Base-by-base conservation (phyloP, 92 coral and sea anemone species). In the Heteractis magnifica region DNA sequence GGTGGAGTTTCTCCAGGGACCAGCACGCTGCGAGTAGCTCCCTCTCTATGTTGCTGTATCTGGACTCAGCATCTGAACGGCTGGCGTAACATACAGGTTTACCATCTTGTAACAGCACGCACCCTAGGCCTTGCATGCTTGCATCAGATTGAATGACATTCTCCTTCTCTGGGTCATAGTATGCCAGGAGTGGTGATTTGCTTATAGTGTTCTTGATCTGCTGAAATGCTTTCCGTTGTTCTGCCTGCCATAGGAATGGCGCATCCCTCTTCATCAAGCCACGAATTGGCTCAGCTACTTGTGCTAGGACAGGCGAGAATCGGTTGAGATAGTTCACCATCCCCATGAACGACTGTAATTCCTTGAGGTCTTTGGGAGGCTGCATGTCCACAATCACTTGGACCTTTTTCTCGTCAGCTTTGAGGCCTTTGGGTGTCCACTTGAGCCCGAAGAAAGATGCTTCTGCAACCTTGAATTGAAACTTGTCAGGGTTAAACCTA, bases 1-100 rank as follows among this genome's bases (percentile, higher is more conserved):
- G 87, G 82, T 89, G 77, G 21, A 89, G 86, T 77, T 81, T 89
- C 85, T 86, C 92, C 1, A 89, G 78, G 12, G 89, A 76, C 91
- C 89, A 89, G 70, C 90, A 82, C 75, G 89, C 92, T 26, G 92
- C 92, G 4, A 86, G 83, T 9, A 88, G 87, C 64, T 91, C 87
- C 72, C 92, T 21, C 83, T 91, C 92, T 8, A 86, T 86, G 80
- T 89, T 92, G 77, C 89, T 83, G 72, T 92, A 92, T 71, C 92
- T 51, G 8, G 82, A 65, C 48, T 89, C 92, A 1, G 90, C 79
- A 18, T 81, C 88, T 20, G 89, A 86, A 4, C 89, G 80, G 81
- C 92, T 92, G 64, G 87, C 86, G 64, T 80, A 81, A 77, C 87
- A 84, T n/a, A 84, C 83, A 5, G 91, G 91, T 52, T 77, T 84